These are phyloP conservation scores for Vireo altiloquus DNA, from an alignment of 2,113 vertebrate genomes.

Conservation along the genomic window DNA sequence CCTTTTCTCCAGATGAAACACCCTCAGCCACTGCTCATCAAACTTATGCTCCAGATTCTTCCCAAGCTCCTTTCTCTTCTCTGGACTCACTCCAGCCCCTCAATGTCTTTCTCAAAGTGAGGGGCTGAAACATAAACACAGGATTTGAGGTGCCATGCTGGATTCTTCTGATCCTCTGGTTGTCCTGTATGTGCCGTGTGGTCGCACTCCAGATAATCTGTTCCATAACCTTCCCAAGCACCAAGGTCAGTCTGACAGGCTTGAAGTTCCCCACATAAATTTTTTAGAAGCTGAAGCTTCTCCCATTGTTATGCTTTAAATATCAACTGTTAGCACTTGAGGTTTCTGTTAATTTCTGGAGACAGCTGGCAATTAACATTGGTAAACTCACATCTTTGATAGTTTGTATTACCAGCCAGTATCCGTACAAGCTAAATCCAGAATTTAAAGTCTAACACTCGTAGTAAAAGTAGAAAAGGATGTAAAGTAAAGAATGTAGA, in stretches of 20 bases:
- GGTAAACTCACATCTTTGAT: background rate
- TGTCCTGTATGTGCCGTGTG: fast-evolving
- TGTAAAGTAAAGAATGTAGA: background rate
- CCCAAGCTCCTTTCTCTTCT: background rate
- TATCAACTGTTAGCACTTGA: background rate
- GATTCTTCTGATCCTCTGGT: background rate
- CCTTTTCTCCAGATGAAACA: background rate
- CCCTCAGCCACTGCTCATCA: background rate
- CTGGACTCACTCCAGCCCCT: background rate
- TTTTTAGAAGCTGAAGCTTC: background rate
- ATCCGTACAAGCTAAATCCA: background rate
- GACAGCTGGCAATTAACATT: background rate
- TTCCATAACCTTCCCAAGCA: background rate
- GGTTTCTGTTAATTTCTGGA: background rate
- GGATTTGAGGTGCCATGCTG: background rate
- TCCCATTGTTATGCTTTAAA: background rate
- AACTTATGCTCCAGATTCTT: background rate
- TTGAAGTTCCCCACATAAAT: background rate
- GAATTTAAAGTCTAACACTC: background rate
- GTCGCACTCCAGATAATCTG: background rate
- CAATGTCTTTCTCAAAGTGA: background rate
- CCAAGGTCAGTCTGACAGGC: background rate
- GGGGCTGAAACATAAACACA: background rate
- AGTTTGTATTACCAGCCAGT: background rate
- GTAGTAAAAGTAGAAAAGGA: background rate